Evolutionary conservation across 92 coral and sea anemone genomes (phyloP).

Genomic region (Epizoanthus scotinus): DNA sequence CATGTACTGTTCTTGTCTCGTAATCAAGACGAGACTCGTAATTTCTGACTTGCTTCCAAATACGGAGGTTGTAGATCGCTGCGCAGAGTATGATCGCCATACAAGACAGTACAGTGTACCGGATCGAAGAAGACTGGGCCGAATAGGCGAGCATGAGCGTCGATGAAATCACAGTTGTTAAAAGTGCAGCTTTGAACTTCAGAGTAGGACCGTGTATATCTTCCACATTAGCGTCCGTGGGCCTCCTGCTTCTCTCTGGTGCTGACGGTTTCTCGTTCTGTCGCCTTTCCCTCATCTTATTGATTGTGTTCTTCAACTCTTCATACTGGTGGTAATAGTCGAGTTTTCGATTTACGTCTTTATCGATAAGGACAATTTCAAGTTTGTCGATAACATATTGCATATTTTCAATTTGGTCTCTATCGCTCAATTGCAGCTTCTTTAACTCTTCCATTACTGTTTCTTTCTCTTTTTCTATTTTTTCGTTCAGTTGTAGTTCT

Average conservation of each 20-base stretch:
- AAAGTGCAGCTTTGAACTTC: constrained; percentile 25
- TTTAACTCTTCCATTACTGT: constrained; percentile 37
- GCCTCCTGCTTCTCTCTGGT: constrained; percentile 12
- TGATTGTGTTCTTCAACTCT: constrained; percentile 61
- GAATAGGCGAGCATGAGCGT: constrained; percentile 35
- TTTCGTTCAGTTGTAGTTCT: constrained; percentile 49
- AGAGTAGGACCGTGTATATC: constrained; percentile 35
- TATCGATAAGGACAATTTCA: constrained; percentile 45
- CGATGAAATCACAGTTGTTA: constrained; percentile 20
- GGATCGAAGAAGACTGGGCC: constrained; percentile 35
- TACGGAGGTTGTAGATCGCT: constrained; percentile 27
- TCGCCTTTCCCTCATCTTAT: constrained; percentile 56
- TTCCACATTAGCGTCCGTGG: constrained; percentile 18
- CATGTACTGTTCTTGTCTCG: constrained; percentile 47
- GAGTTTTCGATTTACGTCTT: constrained; percentile 41
- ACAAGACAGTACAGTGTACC: constrained; percentile 26
- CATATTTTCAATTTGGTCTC: constrained; percentile 38
- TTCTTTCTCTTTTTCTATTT: constrained; percentile 45
- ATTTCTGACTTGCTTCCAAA: constrained; percentile 44
- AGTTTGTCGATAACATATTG: constrained; percentile 53
- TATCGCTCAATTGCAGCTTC: constrained; percentile 47
- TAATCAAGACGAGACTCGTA: constrained; percentile 31
- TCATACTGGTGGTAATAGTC: constrained; percentile 60
- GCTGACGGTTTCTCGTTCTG: constrained; percentile 37
- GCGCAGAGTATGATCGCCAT: constrained; percentile 46